Conservation (phyloP, 2,113 vertebrate genomes). For the Phaethornis superciliosus region DNA sequence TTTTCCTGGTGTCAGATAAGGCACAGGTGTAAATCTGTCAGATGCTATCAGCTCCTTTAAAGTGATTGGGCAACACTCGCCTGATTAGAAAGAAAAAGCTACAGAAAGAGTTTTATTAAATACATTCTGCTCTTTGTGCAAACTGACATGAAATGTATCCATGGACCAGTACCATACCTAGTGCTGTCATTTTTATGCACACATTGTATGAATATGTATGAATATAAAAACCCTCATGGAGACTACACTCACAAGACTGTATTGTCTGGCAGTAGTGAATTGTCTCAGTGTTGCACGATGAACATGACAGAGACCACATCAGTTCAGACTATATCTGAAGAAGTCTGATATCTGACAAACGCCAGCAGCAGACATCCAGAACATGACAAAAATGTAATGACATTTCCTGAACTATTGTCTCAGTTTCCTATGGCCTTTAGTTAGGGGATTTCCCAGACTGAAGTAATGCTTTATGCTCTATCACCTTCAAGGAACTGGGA, state of each 20-base stretch:
- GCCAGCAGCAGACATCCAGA: background rate
- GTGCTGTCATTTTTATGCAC: background rate
- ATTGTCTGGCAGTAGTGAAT: background rate
- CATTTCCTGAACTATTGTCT: background rate
- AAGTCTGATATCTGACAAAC: background rate
- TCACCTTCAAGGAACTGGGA: background rate
- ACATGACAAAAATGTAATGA: background rate
- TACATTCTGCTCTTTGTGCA: background rate
- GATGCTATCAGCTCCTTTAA: background rate
- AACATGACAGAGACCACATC: background rate
- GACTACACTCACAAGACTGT: background rate
- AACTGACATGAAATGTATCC: background rate
- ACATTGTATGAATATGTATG: background rate
- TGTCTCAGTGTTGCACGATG: background rate
- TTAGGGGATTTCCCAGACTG: background rate
- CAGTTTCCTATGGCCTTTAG: background rate
- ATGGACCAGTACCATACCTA: background rate
- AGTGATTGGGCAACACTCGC: background rate
- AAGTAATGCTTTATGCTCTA: background rate
- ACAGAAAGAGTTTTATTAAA: background rate
- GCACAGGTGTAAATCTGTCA: constrained; percentile 8
- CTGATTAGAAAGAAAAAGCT: background rate
- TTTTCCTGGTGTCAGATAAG: constrained; percentile 24
- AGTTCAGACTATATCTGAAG: background rate
- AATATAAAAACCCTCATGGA: background rate